Conservation (phyloP, 2,888 invertebrate genomes). For the Perdita meconis region DNA sequence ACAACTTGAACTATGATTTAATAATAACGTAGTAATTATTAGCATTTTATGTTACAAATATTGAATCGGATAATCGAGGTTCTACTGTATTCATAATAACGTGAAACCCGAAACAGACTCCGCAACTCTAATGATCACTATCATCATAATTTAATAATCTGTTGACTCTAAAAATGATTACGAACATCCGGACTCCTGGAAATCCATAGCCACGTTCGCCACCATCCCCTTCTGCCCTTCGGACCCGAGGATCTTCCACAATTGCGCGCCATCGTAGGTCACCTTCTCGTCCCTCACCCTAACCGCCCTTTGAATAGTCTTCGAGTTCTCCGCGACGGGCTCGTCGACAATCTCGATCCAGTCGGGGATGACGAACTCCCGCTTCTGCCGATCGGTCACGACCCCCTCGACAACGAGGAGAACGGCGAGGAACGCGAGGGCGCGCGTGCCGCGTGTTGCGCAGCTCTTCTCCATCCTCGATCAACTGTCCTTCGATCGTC, state of each 20-base stretch:
- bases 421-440: conserved; percentile 35
- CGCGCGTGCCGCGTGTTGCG: conserved; percentile 17
- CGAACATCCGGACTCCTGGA: conserved; percentile 87
- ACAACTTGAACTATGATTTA: too few species aligned
- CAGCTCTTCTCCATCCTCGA: conserved; percentile 53
- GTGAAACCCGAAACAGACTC: too few species aligned
- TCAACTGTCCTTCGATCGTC: conserved; percentile 72
- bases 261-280: conserved; percentile 90
- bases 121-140: too few species aligned
- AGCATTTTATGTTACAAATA: too few species aligned
- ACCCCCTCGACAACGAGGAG: conserved; percentile 44
- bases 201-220: conserved; percentile 80
- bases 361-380: conserved; percentile 53
- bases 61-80: too few species aligned
- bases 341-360: conserved; percentile 64
- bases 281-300: conserved; percentile 83
- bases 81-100: too few species aligned
- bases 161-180: neutral
- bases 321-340: conserved; percentile 38
- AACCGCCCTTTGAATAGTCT: conserved; percentile 42
- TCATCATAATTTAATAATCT: too few species aligned
- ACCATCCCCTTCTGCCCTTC: conserved; percentile 85
- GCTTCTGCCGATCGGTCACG: conserved; percentile 39
- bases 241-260: conserved; percentile 89
- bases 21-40: too few species aligned